These are phyloP conservation scores for Archips xylosteana DNA, from an alignment of 2,888 invertebrate species.

Conservation along the genomic window DNA sequence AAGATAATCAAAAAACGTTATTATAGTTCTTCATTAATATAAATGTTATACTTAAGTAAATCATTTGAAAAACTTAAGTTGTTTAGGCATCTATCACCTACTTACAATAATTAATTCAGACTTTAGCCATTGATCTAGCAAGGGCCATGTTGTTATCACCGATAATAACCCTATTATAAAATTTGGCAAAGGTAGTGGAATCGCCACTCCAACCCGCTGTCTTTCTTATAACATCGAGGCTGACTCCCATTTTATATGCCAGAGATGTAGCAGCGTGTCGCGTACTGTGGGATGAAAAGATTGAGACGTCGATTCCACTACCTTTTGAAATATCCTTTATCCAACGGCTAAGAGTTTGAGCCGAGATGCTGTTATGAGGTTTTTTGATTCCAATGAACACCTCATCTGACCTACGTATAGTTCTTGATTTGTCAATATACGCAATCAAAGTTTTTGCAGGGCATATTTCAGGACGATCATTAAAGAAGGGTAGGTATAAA, in stretches of 20 bases:
- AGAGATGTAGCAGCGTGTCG: constrained; percentile 13
- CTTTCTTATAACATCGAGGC: constrained; percentile 1
- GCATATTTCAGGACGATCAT: constrained; percentile 8
- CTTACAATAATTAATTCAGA: too few relatives aligned
- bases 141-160: too few relatives aligned
- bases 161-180: constrained; percentile 9
- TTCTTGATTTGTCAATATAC: constrained; percentile 1
- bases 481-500: constrained; percentile 8
- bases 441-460: constrained; percentile 8
- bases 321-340: background rate
- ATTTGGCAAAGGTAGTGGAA: constrained; percentile 24
- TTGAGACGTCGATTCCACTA: constrained; percentile 23
- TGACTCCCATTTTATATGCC: constrained; percentile 11
- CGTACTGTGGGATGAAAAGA: constrained; percentile 18
- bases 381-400: constrained; percentile 14
- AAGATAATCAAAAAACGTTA: too few relatives aligned
- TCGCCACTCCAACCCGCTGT: constrained; percentile 16
- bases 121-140: too few relatives aligned
- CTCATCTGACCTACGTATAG: background rate
- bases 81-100: too few relatives aligned
- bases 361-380: constrained; percentile 1
- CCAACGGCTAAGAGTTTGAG: constrained; percentile 14
- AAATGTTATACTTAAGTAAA: too few relatives aligned
- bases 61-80: too few relatives aligned
- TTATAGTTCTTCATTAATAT: too few relatives aligned